A percentile compares a stretch with the other conserved stretches of the same genome.
Evolutionary conservation across 35 echinoderm and acorn worm species (phyloP).

Genomic region (Heliocidaris tuberculata): DNA sequence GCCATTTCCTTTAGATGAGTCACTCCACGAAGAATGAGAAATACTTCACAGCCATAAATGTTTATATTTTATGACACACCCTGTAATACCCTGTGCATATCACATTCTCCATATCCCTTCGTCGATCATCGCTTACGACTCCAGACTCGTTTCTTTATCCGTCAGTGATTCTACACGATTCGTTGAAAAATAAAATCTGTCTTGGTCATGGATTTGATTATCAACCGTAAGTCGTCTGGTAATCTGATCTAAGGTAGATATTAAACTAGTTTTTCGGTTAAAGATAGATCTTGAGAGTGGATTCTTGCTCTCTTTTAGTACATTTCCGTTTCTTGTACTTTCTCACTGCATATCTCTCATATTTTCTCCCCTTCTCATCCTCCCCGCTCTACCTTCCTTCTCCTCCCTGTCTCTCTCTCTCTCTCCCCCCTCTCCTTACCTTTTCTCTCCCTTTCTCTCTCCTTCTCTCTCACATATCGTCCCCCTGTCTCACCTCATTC

Average conservation of each 20-base stretch:
- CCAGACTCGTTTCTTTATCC: neutral
- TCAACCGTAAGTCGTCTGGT: neutral
- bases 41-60: neutral
- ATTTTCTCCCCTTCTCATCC: too few species aligned
- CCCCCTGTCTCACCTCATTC: neutral
- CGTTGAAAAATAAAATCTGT: slow-evolving; percentile 2
- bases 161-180: neutral
- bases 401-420: neutral
- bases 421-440: neutral
- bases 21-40: neutral
- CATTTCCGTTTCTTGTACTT: too few species aligned
- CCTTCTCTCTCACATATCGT: neutral
- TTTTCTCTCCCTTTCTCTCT: neutral
- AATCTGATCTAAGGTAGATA: neutral
- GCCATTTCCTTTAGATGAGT: neutral
- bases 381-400: too few species aligned
- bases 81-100: neutral
- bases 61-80: neutral
- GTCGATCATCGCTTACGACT: neutral
- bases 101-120: neutral
- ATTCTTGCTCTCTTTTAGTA: neutral
- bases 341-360: too few species aligned
- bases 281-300: neutral
- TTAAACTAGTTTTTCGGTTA: neutral
- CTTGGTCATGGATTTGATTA: neutral